These are phyloP conservation scores for Conus canariensis DNA, from an alignment of 2,888 invertebrate species.

Conservation along the genomic window DNA sequence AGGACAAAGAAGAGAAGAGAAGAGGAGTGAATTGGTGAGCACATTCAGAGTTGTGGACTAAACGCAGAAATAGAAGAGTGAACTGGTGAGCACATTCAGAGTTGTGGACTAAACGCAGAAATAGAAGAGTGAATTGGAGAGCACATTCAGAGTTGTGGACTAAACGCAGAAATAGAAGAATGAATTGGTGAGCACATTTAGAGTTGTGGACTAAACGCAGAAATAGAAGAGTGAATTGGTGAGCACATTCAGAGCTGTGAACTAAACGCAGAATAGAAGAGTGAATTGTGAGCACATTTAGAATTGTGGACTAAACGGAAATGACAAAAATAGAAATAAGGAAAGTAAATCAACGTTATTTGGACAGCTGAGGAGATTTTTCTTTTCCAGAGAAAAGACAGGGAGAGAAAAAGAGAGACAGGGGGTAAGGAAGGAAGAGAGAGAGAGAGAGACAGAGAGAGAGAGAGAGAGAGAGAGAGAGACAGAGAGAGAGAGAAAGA, in stretches of 20 bases:
- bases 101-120: neutral
- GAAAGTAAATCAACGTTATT: too few species aligned
- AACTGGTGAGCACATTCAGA: neutral
- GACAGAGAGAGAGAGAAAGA: conserved; percentile 12
- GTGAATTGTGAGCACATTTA: too few species aligned
- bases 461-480: neutral
- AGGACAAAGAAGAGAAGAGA: neutral
- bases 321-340: too few species aligned
- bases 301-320: too few species aligned
- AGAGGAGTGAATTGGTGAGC: neutral
- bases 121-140: neutral
- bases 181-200: neutral
- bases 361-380: too few species aligned
- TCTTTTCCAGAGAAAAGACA: too few species aligned
- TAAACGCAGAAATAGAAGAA: neutral
- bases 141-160: neutral
- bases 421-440: conserved; percentile 1
- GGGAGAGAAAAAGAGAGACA: too few species aligned
- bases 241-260: too few species aligned
- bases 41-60: neutral
- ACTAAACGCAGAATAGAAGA: too few species aligned
- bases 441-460: neutral
- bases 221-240: neutral
- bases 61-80: neutral
- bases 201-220: neutral